A percentile compares a stretch with the other conserved stretches of the same genome.
Conservation (phyloP, 1,140 invertebrate genomes). For the Apis mellifera region Amel_HAv3.1 CM009932.2:9653001-9653500, state of each 20-base stretch:
- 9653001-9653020: neutral
- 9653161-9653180: neutral
- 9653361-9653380: neutral
- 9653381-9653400: slow-evolving; percentile 22
- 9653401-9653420: slow-evolving; percentile 16
- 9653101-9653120: slow-evolving; percentile 30
- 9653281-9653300: slow-evolving; percentile 13
- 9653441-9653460: slow-evolving; percentile 62
- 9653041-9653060: slow-evolving; percentile 20
- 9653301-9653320: neutral
- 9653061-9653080: slow-evolving; percentile 27
- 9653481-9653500: slow-evolving; percentile 64
- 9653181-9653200: slow-evolving; percentile 39
- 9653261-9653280: neutral
- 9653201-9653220: slow-evolving; percentile 13
- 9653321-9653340: neutral
- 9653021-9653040: slow-evolving; percentile 44
- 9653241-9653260: slow-evolving; percentile 4
- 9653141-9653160: too few relatives aligned
- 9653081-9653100: too few relatives aligned
- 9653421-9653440: slow-evolving; percentile 54
- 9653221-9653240: slow-evolving; percentile 5
- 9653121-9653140: too few relatives aligned
- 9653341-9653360: neutral
- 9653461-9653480: slow-evolving; percentile 74